A percentile compares a stretch with the other conserved stretches of the same genome.
Conservation (phyloP, 2,113 vertebrate species). For the Ptychochromis oligacanthus region DNA sequence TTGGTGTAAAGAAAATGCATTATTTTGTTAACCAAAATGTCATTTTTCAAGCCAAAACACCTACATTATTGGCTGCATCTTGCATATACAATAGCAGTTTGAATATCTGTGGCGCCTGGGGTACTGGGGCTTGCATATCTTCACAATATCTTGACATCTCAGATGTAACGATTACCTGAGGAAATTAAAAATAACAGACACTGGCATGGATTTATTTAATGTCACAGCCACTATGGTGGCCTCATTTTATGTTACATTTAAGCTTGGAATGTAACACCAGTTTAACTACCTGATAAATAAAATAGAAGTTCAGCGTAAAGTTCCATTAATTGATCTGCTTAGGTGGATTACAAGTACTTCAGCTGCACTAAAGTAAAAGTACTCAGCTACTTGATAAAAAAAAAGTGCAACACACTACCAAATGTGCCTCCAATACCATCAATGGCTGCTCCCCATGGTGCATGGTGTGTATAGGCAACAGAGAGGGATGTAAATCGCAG, state of each 20-base stretch:
- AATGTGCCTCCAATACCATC: not conserved
- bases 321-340: not conserved
- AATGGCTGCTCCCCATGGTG: conserved; percentile 11
- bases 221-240: not conserved
- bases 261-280: not conserved
- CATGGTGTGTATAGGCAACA: conserved; percentile 2
- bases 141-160: not conserved
- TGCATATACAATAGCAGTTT: not conserved
- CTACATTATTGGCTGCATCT: not conserved
- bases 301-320: not conserved
- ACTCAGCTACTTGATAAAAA: conserved; percentile 10
- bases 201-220: not conserved
- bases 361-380: not conserved
- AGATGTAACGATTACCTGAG: not conserved
- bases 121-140: not conserved
- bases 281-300: not conserved
- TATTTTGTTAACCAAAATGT: too few species aligned
- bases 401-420: conserved; percentile 10
- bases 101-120: not conserved
- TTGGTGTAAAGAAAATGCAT: not conserved
- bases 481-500: conserved; percentile 7
- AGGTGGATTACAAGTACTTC: not conserved
- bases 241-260: not conserved
- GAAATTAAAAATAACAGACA: not conserved
- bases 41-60: not conserved